Conservation (phyloP, 2,113 vertebrate genomes). For the Arenaria interpres region DNA sequence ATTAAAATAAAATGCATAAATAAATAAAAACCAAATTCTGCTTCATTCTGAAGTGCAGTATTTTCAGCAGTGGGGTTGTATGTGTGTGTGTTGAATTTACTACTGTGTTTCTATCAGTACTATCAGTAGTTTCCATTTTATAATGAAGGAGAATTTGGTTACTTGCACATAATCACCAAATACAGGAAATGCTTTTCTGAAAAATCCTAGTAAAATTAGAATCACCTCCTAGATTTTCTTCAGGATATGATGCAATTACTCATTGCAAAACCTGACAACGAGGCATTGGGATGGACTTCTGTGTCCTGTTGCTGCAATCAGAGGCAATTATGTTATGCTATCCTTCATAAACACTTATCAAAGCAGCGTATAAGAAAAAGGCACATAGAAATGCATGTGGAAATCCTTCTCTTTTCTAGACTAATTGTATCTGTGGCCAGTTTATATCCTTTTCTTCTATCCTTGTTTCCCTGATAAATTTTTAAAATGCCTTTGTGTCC, state of each 20-base stretch:
- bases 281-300: background rate
- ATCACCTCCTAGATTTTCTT: background rate
- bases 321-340: background rate
- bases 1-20: background rate
- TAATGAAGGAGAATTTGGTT: background rate
- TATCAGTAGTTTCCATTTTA: background rate
- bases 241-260: background rate
- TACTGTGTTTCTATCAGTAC: too few species aligned
- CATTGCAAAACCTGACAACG: background rate
- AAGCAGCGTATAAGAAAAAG: background rate
- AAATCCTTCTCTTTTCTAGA: background rate
- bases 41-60: background rate
- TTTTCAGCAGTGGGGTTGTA: rapidly evolving
- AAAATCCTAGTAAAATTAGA: background rate
- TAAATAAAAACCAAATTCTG: background rate
- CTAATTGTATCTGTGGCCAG: background rate
- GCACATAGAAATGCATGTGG: background rate
- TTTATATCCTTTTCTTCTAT: background rate
- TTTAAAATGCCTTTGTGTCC: background rate
- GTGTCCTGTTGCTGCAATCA: background rate
- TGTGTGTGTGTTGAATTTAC: background rate
- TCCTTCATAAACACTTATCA: background rate
- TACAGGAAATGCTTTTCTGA: background rate
- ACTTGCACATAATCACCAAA: background rate
- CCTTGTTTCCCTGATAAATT: background rate